These are phyloP conservation scores for Drosophila paracracens DNA, from an alignment of 2,888 invertebrate species.

Conservation along the genomic window DNA sequence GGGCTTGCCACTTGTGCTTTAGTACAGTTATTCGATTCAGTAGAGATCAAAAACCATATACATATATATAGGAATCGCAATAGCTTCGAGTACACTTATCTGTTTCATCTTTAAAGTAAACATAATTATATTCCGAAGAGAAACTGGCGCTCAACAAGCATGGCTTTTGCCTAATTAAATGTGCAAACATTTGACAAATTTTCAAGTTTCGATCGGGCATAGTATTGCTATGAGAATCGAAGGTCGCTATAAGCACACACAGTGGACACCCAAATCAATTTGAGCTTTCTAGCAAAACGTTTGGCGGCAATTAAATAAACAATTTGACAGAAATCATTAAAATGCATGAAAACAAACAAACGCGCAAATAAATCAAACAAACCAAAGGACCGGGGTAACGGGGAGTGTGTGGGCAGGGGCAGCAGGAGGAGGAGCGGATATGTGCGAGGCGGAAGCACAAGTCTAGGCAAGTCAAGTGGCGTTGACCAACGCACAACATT, in stretches of 20 bases:
- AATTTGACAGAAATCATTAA: conserved; percentile 58
- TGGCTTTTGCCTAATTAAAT: conserved; percentile 32
- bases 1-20: not conserved
- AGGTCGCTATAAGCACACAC: conserved; percentile 18
- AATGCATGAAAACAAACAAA: conserved; percentile 62
- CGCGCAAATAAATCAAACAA: conserved; percentile 56
- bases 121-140: not conserved
- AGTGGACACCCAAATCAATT: conserved; percentile 5
- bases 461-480: conserved; percentile 5
- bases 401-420: not conserved
- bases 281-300: conserved; percentile 27
- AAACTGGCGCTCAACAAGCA: conserved; percentile 16
- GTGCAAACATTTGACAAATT: conserved; percentile 39
- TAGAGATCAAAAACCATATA: not conserved
- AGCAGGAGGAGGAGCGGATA: not conserved
- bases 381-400: conserved; percentile 23
- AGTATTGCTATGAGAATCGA: conserved; percentile 9
- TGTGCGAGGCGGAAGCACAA: conserved; percentile 12
- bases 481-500: conserved; percentile 4
- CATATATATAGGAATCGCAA: not conserved
- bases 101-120: not conserved
- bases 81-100: not conserved
- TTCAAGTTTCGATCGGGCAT: conserved; percentile 18
- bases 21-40: not conserved
- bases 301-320: conserved; percentile 62